Evolutionary conservation across 2,113 vertebrate species (phyloP).

Genomic region (Zingel zingel): DNA sequence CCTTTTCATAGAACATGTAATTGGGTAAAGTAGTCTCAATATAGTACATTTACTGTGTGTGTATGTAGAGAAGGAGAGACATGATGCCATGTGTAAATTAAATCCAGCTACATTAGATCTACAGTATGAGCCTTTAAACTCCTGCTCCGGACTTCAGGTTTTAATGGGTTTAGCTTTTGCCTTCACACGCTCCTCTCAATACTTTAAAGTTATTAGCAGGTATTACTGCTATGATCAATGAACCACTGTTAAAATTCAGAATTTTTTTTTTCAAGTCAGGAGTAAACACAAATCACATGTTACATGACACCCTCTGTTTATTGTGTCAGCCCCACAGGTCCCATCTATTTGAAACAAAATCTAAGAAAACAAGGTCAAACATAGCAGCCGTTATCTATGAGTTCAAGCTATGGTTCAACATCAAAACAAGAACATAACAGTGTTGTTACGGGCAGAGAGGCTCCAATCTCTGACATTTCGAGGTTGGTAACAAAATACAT

Average conservation of each 20-base stretch:
- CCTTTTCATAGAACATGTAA: background rate
- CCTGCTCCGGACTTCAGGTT: background rate
- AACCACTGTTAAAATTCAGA: conserved; percentile 10
- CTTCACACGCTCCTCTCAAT: conserved; percentile 14
- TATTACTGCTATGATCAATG: background rate
- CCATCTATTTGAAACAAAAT: conserved; percentile 60
- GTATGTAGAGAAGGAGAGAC: background rate
- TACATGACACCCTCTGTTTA: conserved; percentile 32
- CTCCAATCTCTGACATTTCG: conserved; percentile 45
- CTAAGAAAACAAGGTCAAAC: conserved; percentile 59
- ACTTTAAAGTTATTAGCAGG: background rate
- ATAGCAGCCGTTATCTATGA: conserved; percentile 42
- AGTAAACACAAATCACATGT: conserved; percentile 31
- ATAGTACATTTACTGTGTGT: too few relatives aligned
- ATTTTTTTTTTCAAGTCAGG: conserved; percentile 20
- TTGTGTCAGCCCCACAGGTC: conserved; percentile 40
- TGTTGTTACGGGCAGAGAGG: conserved; percentile 15
- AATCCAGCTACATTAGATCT: background rate
- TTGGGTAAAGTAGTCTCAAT: background rate
- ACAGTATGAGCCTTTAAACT: background rate
- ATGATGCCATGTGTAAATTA: background rate
- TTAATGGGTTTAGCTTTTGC: conserved; percentile 11
- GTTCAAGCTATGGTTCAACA: conserved; percentile 26
- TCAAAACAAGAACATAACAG: conserved; percentile 47
- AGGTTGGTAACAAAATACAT: conserved; percentile 75